Evolutionary conservation across 2,888 invertebrate species (phyloP), one percentile per base, ranked within the genome.

Genomic region (Amblyteles armatorius): DNA sequence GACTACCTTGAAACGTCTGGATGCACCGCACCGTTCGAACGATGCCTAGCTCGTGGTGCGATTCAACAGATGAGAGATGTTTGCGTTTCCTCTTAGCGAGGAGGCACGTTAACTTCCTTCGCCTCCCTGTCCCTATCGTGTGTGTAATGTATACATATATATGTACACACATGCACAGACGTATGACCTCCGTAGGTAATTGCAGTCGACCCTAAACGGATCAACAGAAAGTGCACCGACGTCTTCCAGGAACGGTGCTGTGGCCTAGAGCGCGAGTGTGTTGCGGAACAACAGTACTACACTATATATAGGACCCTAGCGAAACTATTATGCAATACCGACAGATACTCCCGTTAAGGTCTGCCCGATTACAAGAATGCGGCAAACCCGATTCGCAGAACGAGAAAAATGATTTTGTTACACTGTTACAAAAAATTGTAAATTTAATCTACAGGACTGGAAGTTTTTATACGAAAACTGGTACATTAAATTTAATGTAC

Each of bases 251-350:
- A 76, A 67, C 36, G 22, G 13, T 76, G 48, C 65, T 65, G 50
- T 50, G 63, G 44, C 52, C 63, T 50, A 44, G 60, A 40, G 57
- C 57, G 26, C 44, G 26, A 26, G 33, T 26, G 6, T 57, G 44
- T 73, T 44, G n/a, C 33, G 26, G 63, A 48, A 48, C 9, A 29
- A 40, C 22, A 68, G 44, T 48, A 48, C 44, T 48, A 11, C 5
- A 13, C 16, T 40, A 52, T 78, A 26, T 44, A 29, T 29, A 77
- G 44, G 6, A 48, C 26, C 29, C 11, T 33, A 33, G 44, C 3
- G 13, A 33, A 50, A 55, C 33, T 44, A 78, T 69, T 78, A 60
- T 44, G 69, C 78, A 69, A 78, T 44, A 29, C 9, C 69, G 69
- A 19, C 60, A 48, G 60, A 78, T 78, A 69, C 29, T 69, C 69